These are phyloP conservation scores for Gambusia affinis DNA, from an alignment of 2,113 vertebrate genomes.

Conservation along the genomic window DNA sequence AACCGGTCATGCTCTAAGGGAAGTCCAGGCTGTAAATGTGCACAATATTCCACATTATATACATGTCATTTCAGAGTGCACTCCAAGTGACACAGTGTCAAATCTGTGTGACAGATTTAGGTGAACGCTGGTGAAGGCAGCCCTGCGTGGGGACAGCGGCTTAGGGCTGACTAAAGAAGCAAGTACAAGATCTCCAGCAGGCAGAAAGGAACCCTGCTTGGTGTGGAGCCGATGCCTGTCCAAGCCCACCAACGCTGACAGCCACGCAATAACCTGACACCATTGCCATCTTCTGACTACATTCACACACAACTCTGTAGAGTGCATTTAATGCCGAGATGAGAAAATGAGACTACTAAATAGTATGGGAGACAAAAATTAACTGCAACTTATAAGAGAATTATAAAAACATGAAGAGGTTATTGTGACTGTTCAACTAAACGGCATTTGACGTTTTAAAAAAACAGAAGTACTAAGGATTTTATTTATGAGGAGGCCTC, in stretches of 20 bases:
- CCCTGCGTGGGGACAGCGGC: slow-evolving; percentile 87
- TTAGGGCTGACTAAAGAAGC: slow-evolving; percentile 87
- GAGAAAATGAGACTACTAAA: slow-evolving; percentile 15
- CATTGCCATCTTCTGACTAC: slow-evolving; percentile 68
- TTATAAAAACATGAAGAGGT: neutral
- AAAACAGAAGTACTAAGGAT: neutral
- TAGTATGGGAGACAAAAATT: neutral
- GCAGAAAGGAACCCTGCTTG: slow-evolving; percentile 79
- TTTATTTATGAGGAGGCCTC: neutral
- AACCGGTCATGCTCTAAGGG: slow-evolving; percentile 68
- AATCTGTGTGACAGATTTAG: slow-evolving; percentile 99
- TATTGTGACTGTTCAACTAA: neutral
- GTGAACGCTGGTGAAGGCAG: slow-evolving; percentile 92
- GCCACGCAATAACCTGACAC: slow-evolving; percentile 57
- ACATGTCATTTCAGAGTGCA: slow-evolving; percentile 95
- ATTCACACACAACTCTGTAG: slow-evolving; percentile 34
- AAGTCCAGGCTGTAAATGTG: slow-evolving; percentile 92
- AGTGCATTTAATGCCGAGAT: slow-evolving; percentile 3
- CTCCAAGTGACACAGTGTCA: slow-evolving; percentile 93
- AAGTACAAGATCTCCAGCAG: slow-evolving; percentile 88
- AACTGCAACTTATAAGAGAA: neutral
- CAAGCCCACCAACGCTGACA: slow-evolving; percentile 61
- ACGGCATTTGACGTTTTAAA: neutral
- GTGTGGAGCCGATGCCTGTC: slow-evolving; percentile 39
- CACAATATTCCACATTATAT: slow-evolving; percentile 99